Evolutionary conservation across 2,113 vertebrate genomes (phyloP), one percentile per base, ranked within the genome.

Genomic region (Hoplias malabaricus): DNA sequence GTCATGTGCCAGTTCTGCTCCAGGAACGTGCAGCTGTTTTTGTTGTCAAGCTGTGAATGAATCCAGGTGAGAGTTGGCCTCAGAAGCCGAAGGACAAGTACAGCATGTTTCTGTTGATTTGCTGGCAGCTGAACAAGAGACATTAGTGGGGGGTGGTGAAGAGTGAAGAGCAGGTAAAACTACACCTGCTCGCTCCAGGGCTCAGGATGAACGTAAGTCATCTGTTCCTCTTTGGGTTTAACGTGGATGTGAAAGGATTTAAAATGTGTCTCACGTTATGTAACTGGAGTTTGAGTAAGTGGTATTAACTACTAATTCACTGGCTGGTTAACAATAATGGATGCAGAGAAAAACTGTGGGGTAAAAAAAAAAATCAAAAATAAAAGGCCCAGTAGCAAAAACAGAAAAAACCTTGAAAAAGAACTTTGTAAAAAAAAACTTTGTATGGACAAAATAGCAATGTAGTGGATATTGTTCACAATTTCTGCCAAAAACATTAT

Each of bases 81-180:
- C 16, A 21, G 74, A 43, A 76, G 63, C 74, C 27, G 63, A 34
- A 23, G 34, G 68, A 68, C 63, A 36, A 63, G 74, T 68, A 57
- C 0, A 1, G 5, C 62, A 1, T n/a, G 73, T 27, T 21, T 31
- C 19, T 27, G 23, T 27, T 66, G 23, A 53, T 23, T 8, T 10
- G 48, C 48, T 13, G 2, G 2, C 54, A 62, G 57, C 14, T 7
- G 13, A 34, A 10, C 31, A 3, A 14, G 48, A 23, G 19, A 23
- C 19, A 5, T 50, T 1, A 16, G 13, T 1, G 5, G 16, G 34
- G 59, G 34, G 33, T n/a, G n/a, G n/a, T n/a, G 59, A 33, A 33
- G 13, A 8, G 27, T 27, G 16, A 61, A 61, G 57, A 36, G 59
- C 19, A n/a, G 59, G 59, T 34, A 36, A 63, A 34, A 34, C 31